phyloP scores from a whole-genome alignment of 2,888 invertebrate species.

The Drosophila ochracea region DNA sequence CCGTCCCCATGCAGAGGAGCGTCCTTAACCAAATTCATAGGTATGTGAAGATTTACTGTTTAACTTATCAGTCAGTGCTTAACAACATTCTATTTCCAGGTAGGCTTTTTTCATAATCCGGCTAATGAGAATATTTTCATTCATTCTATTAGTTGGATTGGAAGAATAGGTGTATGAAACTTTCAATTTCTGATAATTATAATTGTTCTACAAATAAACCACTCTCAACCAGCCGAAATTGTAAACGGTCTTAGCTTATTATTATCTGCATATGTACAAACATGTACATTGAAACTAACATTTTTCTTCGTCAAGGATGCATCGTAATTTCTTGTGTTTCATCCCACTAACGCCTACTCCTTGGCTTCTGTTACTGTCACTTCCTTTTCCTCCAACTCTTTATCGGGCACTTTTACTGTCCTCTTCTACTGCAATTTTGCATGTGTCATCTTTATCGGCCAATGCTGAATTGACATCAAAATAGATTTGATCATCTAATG shows the following conservation, averaged over 20 bases:
- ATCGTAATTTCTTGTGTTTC: background rate
- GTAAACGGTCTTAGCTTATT: background rate
- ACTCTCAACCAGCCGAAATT: background rate
- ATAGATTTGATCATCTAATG: background rate
- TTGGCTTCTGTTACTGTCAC: background rate
- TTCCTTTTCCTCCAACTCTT: background rate
- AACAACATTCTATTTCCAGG: background rate
- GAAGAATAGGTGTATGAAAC: background rate
- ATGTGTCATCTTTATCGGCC: background rate
- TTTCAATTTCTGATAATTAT: too few species aligned
- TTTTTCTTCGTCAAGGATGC: background rate
- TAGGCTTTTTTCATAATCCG: rapidly evolving
- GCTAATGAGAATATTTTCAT: background rate
- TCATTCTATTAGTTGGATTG: background rate
- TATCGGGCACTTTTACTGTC: background rate
- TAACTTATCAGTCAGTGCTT: background rate
- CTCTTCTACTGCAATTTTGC: background rate
- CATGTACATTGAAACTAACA: background rate
- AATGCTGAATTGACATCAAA: background rate
- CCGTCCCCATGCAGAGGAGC: too few species aligned
- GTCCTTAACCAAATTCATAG: too few species aligned
- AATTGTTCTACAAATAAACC: background rate
- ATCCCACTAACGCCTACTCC: background rate
- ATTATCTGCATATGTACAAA: background rate
- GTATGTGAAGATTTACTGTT: too few species aligned